phyloP scores from a whole-genome alignment of 30 jellyfish, hydroid and myxozoan genomes.

The Chironex yamaguchii region DNA sequence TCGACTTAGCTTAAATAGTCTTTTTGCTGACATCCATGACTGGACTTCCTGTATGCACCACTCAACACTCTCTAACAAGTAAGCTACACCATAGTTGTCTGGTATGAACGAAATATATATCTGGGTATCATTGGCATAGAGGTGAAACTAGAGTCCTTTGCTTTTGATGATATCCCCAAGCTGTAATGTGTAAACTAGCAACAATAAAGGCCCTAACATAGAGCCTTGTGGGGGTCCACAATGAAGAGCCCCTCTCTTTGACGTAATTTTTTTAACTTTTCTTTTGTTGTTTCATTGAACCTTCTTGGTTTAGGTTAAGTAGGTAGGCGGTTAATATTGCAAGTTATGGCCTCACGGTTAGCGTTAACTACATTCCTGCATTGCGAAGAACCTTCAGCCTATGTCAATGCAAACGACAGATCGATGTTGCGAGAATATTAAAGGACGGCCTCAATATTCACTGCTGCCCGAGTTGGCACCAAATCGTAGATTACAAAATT shows the following conservation, averaged over 20 bases:
- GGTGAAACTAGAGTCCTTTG: slow-evolving; percentile 60
- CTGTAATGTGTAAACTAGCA: slow-evolving; percentile 30
- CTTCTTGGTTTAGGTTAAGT: too few species aligned
- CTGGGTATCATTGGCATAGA: slow-evolving; percentile 60
- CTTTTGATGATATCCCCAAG: slow-evolving; percentile 55
- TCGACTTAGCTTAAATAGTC: slow-evolving; percentile 35
- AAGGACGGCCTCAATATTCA: too few species aligned
- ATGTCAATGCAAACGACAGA: too few species aligned
- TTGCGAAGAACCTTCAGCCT: too few species aligned
- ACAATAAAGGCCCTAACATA: slow-evolving; percentile 37
- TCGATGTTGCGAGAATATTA: too few species aligned
- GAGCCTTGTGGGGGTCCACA: slow-evolving; percentile 32
- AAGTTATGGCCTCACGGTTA: too few species aligned
- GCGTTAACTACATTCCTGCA: too few species aligned
- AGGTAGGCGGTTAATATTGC: too few species aligned
- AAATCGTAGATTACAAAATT: too few species aligned
- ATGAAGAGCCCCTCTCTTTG: slow-evolving; percentile 1
- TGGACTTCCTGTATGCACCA: slow-evolving; percentile 53
- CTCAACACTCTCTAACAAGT: slow-evolving; percentile 24
- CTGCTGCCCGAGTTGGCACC: too few species aligned
- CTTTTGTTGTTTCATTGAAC: too few species aligned
- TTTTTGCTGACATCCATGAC: slow-evolving; percentile 52
- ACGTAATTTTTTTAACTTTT: background rate
- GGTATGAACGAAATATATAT: too few species aligned
- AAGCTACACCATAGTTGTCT: slow-evolving; percentile 11